Percentiles rank a stretch among this genome's conserved stretches.
Conservation (phyloP, 1,140 invertebrate species). For the Drosophila pseudoobscura region DNA sequence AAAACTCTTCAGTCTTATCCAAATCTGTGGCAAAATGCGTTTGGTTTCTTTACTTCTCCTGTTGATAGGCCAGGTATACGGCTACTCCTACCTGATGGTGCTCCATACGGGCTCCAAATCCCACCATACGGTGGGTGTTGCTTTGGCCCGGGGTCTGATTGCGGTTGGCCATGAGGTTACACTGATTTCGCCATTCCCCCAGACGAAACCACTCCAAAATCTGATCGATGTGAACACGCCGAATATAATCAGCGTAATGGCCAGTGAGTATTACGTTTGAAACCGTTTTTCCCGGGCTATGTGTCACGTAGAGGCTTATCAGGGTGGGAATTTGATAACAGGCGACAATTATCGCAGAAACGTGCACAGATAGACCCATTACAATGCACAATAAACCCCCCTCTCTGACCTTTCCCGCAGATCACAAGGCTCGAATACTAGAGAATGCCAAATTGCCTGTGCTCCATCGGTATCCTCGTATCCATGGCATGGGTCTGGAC, state of each 20-base stretch:
- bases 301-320: slow-evolving; percentile 54
- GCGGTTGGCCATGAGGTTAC: slow-evolving; percentile 85
- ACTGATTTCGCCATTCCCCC: slow-evolving; percentile 84
- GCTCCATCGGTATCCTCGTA: slow-evolving; percentile 12
- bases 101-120: slow-evolving; percentile 84
- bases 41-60: slow-evolving; percentile 1
- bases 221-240: slow-evolving; percentile 80
- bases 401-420: slow-evolving; percentile 6
- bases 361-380: too few species aligned
- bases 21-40: slow-evolving; percentile 17
- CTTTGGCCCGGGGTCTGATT: slow-evolving; percentile 84
- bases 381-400: too few species aligned
- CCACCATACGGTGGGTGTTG: slow-evolving; percentile 85
- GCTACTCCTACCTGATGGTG: slow-evolving; percentile 80
- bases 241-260: slow-evolving; percentile 36
- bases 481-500: slow-evolving; percentile 45
- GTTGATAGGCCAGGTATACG: slow-evolving; percentile 18
- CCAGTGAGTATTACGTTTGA: slow-evolving; percentile 33
- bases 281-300: background rate
- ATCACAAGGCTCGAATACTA: slow-evolving; percentile 25
- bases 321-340: slow-evolving; percentile 13
- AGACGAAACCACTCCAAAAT: slow-evolving; percentile 83
- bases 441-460: slow-evolving; percentile 13
- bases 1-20: background rate
- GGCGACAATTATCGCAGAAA: background rate